These are phyloP conservation scores for Struthidea cinerea DNA, from an alignment of 2,113 vertebrate genomes.

Conservation along the genomic window DNA sequence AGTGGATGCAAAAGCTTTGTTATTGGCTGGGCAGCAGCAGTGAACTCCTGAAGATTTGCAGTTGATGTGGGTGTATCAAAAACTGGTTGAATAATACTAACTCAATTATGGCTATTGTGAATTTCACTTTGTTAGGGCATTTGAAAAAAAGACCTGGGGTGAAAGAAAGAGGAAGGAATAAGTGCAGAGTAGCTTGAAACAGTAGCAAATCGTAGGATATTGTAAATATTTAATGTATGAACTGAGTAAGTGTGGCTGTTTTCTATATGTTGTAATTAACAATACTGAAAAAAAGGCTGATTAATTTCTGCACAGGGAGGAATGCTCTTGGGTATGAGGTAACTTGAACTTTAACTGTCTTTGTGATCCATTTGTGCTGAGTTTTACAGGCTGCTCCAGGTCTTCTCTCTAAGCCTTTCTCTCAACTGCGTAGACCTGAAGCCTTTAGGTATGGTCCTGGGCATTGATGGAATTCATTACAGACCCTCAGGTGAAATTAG, in stretches of 20 bases:
- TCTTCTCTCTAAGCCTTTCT: not conserved
- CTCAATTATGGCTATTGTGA: not conserved
- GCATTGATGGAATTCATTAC: not conserved
- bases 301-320: not conserved
- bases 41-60: conserved; percentile 17
- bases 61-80: not conserved
- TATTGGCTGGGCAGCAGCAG: not conserved
- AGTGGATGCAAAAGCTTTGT: conserved; percentile 19
- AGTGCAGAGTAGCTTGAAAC: not conserved
- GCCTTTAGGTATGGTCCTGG: not conserved
- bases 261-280: not conserved
- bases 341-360: not conserved
- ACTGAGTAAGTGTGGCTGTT: not conserved
- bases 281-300: not conserved
- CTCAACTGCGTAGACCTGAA: not conserved
- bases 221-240: conserved; percentile 5
- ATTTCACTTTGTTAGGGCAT: not conserved
- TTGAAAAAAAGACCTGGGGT: not conserved
- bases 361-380: not conserved
- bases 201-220: not conserved
- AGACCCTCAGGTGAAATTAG: not conserved
- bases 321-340: not conserved
- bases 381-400: not conserved
- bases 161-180: not conserved
- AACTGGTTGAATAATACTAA: not conserved